Base-by-base conservation (phyloP, 2,888 invertebrate species). In the Eledona agricola region DNA sequence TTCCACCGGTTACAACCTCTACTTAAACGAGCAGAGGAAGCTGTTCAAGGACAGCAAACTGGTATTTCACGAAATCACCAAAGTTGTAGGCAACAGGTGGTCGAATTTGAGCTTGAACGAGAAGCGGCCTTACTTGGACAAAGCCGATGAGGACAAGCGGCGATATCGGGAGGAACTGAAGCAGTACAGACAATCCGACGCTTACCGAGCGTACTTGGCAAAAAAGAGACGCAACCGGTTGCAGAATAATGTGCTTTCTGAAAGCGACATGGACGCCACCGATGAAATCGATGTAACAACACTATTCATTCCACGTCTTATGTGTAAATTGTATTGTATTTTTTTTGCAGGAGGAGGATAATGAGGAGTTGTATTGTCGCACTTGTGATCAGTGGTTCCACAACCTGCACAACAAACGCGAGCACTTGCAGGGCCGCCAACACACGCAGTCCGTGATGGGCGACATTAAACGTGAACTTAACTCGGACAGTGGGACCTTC, bases 361-460 rank as follows among this genome's bases (percentile, higher is more conserved):
- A 78, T 62, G 79, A 80, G 64, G 81, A 81, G 62, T 69, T 83
- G 29, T 81, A 82, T 64, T 83, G 83, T 65, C 75, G 80, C 50
- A 79, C 80, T 2, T 83, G 83, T 67, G 80, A 83, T 65, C 80
- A 81, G 62, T 81, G 80, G 75, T 83, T 83, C 65, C 80, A 79
- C 52, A 80, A 80, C 55, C 66, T 80, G 22, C 83, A 83, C 64
- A 83, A 83, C 66, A 83, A 82, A 66, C 75, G 78, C 43, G 83
- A 83, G 60, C 83, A 83, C 69, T 72, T 83, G 58, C 79, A 80
- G 65, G 82, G 83, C 3, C 73, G 79, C 53, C 80, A 80, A 56
- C 83, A 83, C 68, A 73, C 81, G 35, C 79, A 74, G 70, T 72
- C 73, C 3, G 69, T 77, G 16, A 75, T 75, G 3, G 77, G 76